Conservation (phyloP, 1,140 invertebrate species). For the Caenorhabditis inopinata region DNA sequence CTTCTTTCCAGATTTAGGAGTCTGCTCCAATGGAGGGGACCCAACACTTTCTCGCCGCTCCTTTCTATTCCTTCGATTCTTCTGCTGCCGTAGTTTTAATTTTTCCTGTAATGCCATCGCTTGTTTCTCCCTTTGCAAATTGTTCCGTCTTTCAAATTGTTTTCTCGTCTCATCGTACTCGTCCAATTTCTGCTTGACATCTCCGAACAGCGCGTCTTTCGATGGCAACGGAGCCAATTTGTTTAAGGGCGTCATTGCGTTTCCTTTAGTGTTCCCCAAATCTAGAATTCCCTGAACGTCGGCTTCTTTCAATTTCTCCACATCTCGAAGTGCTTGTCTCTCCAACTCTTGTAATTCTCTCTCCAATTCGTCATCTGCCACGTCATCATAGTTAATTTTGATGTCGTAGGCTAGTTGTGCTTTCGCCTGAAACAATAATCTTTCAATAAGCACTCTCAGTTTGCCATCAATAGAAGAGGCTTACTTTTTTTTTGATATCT, state of each 20-base stretch:
- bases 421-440: slow-evolving; percentile 27
- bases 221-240: slow-evolving; percentile 56
- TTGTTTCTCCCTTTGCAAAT: slow-evolving; percentile 53
- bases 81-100: slow-evolving; percentile 51
- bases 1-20: neutral
- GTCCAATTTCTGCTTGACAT: slow-evolving; percentile 56
- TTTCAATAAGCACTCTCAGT: too few relatives aligned
- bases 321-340: slow-evolving; percentile 56
- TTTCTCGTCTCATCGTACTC: slow-evolving; percentile 56
- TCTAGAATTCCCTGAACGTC: slow-evolving; percentile 56
- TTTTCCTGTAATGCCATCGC: slow-evolving; percentile 59
- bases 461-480: too few relatives aligned
- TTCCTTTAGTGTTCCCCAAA: slow-evolving; percentile 53
- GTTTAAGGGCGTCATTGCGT: slow-evolving; percentile 49
- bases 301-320: slow-evolving; percentile 55
- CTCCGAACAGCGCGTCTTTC: slow-evolving; percentile 58
- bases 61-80: slow-evolving; percentile 51
- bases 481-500: too few relatives aligned
- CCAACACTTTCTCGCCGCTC: slow-evolving; percentile 42
- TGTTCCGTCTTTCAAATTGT: slow-evolving; percentile 53
- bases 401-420: slow-evolving; percentile 42
- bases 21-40: neutral
- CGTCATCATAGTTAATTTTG: slow-evolving; percentile 50
- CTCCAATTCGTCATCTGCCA: slow-evolving; percentile 52
- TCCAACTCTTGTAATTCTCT: slow-evolving; percentile 59